Conservation (phyloP, 2,113 vertebrate species). For the Pholis gunnellus region DNA sequence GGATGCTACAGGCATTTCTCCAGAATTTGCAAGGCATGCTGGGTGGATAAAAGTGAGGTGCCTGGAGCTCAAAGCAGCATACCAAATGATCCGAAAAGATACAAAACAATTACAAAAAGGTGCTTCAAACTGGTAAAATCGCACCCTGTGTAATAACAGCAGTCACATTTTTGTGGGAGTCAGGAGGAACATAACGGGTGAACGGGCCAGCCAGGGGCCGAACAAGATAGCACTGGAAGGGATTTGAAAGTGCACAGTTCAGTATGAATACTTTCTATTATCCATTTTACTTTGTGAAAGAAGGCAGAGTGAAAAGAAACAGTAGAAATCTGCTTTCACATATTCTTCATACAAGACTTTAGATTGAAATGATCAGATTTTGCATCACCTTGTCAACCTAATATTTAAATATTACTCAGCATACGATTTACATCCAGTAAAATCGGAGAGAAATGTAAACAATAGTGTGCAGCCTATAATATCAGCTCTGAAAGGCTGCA, state of each 20-base stretch:
- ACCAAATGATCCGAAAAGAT: conserved; percentile 12
- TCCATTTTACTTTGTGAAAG: not conserved
- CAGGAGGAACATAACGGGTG: conserved; percentile 2
- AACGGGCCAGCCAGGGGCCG: conserved; percentile 13
- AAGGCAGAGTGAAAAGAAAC: not conserved
- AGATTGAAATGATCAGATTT: not conserved
- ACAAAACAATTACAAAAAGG: conserved; percentile 37
- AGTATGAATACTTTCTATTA: not conserved
- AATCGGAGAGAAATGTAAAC: not conserved
- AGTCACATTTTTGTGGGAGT: conserved; percentile 2
- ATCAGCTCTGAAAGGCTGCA: not conserved
- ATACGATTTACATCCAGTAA: not conserved
- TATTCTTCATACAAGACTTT: not conserved
- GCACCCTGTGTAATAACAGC: conserved; percentile 7
- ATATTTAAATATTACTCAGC: not conserved
- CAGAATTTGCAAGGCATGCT: conserved; percentile 25
- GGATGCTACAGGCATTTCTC: conserved; percentile 13
- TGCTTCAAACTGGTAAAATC: conserved; percentile 17
- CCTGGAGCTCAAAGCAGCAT: conserved; percentile 23
- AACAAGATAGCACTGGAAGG: not conserved
- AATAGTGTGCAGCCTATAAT: not conserved
- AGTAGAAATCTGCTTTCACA: not conserved
- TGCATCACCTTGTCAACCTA: not conserved
- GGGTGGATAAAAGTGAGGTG: conserved; percentile 35
- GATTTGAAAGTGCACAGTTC: not conserved